Conservation (phyloP, 2,888 invertebrate species). For the Drosophila tanythrix region DNA sequence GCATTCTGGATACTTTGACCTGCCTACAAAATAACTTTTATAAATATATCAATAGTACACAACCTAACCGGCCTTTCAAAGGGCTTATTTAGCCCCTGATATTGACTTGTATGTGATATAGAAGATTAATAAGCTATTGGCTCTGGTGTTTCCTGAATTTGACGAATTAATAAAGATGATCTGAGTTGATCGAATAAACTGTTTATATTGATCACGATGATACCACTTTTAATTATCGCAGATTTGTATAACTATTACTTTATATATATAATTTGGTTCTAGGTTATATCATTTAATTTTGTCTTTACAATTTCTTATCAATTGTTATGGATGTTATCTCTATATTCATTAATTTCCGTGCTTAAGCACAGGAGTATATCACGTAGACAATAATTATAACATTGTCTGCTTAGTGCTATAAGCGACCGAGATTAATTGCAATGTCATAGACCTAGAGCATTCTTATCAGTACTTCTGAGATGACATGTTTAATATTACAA, state of each 20-base stretch:
- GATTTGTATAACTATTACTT: not conserved
- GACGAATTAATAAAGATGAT: not conserved
- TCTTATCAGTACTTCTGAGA: not conserved
- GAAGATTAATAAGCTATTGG: not conserved
- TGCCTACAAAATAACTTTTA: conserved; percentile 1
- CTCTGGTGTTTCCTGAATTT: not conserved
- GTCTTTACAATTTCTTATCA: not conserved
- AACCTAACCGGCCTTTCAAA: no score
- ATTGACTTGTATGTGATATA: not conserved
- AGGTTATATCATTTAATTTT: not conserved
- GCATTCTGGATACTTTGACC: conserved; percentile 64
- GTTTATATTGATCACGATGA: not conserved
- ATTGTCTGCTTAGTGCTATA: not conserved
- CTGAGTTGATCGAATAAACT: not conserved
- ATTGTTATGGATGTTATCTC: not conserved
- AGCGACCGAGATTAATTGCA: not conserved
- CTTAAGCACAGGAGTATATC: no score
- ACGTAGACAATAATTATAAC: not conserved
- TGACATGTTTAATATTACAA: not conserved
- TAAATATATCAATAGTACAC: not conserved
- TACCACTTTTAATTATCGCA: not conserved
- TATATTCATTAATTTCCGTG: no score
- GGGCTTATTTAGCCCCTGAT: not conserved
- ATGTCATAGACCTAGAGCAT: not conserved
- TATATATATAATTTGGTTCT: not conserved